phyloP scores from a whole-genome alignment of 2,888 invertebrate genomes.

The Adineta ricciae region DNA sequence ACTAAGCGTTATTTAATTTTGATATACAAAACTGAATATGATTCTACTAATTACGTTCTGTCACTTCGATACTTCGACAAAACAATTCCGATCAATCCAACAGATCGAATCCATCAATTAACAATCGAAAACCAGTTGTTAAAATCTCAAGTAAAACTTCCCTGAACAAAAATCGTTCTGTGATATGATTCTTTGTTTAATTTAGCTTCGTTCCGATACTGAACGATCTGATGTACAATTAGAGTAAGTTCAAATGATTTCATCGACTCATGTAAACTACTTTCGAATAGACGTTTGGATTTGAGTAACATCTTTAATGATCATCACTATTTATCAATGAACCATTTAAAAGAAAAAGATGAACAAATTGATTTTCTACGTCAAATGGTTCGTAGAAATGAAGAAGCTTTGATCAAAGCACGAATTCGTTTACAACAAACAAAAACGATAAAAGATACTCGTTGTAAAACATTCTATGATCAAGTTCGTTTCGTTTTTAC shows the following conservation, averaged over 20 bases:
- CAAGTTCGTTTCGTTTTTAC: neutral
- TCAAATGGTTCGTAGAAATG: neutral
- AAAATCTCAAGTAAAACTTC: constrained; percentile 38
- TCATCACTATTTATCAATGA: too few species aligned
- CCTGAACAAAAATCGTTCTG: too few species aligned
- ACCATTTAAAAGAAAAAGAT: neutral
- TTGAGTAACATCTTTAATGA: neutral
- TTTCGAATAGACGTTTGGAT: neutral
- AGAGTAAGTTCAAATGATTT: neutral
- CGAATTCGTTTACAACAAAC: neutral
- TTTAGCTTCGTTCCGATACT: neutral
- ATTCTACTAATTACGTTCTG: constrained; percentile 48
- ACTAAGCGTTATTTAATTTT: constrained; percentile 47
- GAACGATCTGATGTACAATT: neutral
- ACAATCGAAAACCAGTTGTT: constrained; percentile 41
- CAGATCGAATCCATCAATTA: constrained; percentile 42
- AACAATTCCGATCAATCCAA: constrained; percentile 43
- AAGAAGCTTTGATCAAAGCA: neutral
- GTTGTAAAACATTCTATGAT: neutral
- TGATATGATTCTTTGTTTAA: too few species aligned
- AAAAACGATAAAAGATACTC: neutral
- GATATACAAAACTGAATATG: constrained; percentile 49
- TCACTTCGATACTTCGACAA: constrained; percentile 47
- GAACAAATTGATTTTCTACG: neutral
- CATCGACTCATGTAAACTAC: neutral